Conservation (phyloP, 2,888 invertebrate genomes). For the Mellilla xanthometata region DNA sequence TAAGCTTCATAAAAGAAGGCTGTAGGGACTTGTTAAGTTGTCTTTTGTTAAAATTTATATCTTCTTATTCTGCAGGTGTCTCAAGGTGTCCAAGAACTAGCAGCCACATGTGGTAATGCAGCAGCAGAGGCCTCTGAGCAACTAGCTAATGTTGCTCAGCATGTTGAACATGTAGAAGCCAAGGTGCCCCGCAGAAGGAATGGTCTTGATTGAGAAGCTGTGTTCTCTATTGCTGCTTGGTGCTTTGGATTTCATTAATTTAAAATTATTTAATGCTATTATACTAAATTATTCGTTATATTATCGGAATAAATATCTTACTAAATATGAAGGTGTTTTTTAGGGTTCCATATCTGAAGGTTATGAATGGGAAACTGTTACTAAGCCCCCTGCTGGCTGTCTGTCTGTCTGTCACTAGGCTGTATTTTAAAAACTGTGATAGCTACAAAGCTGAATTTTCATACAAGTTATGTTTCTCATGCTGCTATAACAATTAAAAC, state of each 20-base stretch:
- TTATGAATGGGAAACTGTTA: no score
- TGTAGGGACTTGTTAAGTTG: no score
- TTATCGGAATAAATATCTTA: conserved; percentile 2
- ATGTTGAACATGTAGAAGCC: conserved; percentile 65
- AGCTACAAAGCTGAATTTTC: no score
- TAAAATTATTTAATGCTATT: conserved; percentile 14
- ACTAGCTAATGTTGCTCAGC: conserved; percentile 62
- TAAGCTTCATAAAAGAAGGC: no score
- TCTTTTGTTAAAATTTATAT: conserved; percentile 3
- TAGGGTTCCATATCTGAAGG: no score
- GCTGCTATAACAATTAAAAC: no score
- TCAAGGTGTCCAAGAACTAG: conserved; percentile 67
- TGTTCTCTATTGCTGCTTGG: conserved; percentile 6
- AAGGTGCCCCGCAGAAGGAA: conserved; percentile 69
- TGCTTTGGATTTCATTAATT: conserved; percentile 19
- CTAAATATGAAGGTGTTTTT: not conserved
- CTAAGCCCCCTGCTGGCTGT: no score
- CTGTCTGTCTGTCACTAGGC: no score
- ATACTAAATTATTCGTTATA: conserved; percentile 35
- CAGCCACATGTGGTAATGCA: conserved; percentile 69
- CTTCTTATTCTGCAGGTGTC: conserved; percentile 51
- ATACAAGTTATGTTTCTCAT: no score
- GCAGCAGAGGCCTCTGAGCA: conserved; percentile 66
- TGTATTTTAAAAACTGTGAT: no score
- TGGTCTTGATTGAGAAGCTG: conserved; percentile 59